These are phyloP conservation scores for Drosophila incognita DNA, from an alignment of 2,888 invertebrate species.

Conservation along the genomic window DNA sequence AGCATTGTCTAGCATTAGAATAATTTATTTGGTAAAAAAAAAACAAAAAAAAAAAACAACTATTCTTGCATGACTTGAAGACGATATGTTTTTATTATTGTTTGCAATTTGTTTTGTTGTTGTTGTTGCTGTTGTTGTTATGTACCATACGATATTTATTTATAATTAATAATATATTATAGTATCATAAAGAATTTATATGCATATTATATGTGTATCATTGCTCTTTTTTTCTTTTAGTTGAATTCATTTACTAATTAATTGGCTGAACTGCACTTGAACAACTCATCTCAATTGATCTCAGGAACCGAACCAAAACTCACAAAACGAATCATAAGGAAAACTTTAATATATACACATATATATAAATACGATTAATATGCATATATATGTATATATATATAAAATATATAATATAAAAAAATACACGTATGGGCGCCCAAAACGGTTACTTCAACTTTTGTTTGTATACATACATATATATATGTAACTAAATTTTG, in stretches of 20 bases:
- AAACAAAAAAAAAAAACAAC: conserved; percentile 55
- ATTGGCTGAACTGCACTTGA: conserved; percentile 57
- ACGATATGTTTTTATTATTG: conserved; percentile 76
- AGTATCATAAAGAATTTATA: conserved; percentile 43
- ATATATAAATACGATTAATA: conserved; percentile 19
- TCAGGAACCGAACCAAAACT: conserved; percentile 61
- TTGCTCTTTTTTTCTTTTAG: conserved; percentile 32
- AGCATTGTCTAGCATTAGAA: conserved; percentile 66
- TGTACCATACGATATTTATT: conserved; percentile 40
- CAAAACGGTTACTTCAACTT: conserved; percentile 63
- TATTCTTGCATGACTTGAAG: conserved; percentile 74
- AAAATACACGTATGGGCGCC: conserved; percentile 55
- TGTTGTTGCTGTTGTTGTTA: conserved; percentile 12
- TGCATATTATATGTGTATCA: conserved; percentile 43
- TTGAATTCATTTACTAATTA: conserved; percentile 53
- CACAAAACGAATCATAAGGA: conserved; percentile 40
- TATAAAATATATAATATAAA: conserved; percentile 36
- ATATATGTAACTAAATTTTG: conserved; percentile 47
- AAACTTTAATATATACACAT: conserved; percentile 11
- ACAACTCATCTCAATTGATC: conserved; percentile 39
- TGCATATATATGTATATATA: conserved; percentile 30
- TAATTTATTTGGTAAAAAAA: conserved; percentile 68
- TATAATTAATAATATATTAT: conserved; percentile 41
- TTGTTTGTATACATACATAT: conserved; percentile 23
- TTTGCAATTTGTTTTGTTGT: conserved; percentile 39